Base-by-base conservation (phyloP, 2,797 vertebrate genomes). In the Dryobates pubescens region DNA sequence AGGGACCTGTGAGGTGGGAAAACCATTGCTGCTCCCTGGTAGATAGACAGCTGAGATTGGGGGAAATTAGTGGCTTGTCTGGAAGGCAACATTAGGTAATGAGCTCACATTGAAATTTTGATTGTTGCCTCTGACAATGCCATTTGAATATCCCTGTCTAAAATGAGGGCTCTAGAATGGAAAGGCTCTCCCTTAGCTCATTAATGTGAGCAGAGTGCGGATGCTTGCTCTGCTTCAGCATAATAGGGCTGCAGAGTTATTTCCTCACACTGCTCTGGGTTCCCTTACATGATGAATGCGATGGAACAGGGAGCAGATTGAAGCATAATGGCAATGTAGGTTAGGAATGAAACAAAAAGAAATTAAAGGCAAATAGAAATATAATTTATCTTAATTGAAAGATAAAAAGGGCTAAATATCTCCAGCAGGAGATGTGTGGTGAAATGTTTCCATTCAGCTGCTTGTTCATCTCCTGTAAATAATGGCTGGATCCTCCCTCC, bases 21-120 rank as follows among this genome's bases (percentile, higher is more conserved):
- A 34, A 17, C 36, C 0, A 0, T 76, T 29, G 17, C 16, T 63
- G 41, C 15, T 4, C 3, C 1, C 3, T 27, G 24, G 20, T 2
- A 30, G 49, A 29, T 57, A 15, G 1, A 2, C 30, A 30, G 61
- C 10, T 64, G 84, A 54, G 61, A 58, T 16, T 18, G 32, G 45
- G 59, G 54, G 43, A 30, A 56, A 22, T 63, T 4, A 68, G 56
- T 27, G 53, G n/a, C 57, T 77, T 51, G 38, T 43, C 7, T 51
- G 38, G 63, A 27, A 36, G 43, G 57, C 72, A 61, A 32, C 2
- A 2, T 29, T 20, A 43, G 13, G 20, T 73, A 20, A 65, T 32
- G 19, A 77, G 38, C 38, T 49, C 0, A 0, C 23, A 16, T 7
- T 45, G 62, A 49, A 27, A 68, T 78, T 2, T 49, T 38, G 49